Evolutionary conservation across 2,113 vertebrate species (phyloP), one percentile per base, ranked within the genome.

Genomic region (Neolamprologus brichardi): DNA sequence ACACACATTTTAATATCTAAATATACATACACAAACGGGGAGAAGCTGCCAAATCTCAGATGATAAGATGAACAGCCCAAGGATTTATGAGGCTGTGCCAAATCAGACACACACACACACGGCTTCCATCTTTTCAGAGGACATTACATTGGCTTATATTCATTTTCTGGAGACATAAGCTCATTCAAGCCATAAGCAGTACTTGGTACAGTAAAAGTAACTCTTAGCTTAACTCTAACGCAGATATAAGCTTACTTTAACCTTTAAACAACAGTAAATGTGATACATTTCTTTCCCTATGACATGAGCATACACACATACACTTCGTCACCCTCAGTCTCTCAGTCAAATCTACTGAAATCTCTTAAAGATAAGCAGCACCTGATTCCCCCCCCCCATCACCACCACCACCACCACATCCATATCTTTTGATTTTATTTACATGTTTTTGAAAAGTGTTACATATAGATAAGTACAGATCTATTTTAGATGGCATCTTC

Each of bases 51-150:
- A 94, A 91, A 87, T 91, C 78, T 86, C 78, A 83, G 25, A 93
- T 88, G 92, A 91, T 90, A 85, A 91, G 84, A 91, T 89, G 81
- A 92, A 86, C 85, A 90, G 87, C 88, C 91, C 60, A 87, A 92
- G 91, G 91, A 95, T 89, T 91, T 83, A 81, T 7, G 82, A 84
- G 53, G 87, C 78, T 88, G 84, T 62, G 85, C 84, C 89, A 87
- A 87, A 84, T 85, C 25, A 89, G 56, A 90, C 70, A 88, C 41
- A 86, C 58, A 85, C 81, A 90, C 62, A 28, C 23, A 11, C 1
- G 15, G 70, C 25, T 77, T 77, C 70, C 44, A 49, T 49, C 44
- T n/a, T 77, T 77, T 77, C 44, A 49, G 44, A 49, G 70, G 70
- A 77, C 70, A 77, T 60, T 9, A 3, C 15, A 30, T 12, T 44